Evolutionary conservation across 1,140 invertebrate species (phyloP).

Genomic region (Leptopilina boulardi): DNA sequence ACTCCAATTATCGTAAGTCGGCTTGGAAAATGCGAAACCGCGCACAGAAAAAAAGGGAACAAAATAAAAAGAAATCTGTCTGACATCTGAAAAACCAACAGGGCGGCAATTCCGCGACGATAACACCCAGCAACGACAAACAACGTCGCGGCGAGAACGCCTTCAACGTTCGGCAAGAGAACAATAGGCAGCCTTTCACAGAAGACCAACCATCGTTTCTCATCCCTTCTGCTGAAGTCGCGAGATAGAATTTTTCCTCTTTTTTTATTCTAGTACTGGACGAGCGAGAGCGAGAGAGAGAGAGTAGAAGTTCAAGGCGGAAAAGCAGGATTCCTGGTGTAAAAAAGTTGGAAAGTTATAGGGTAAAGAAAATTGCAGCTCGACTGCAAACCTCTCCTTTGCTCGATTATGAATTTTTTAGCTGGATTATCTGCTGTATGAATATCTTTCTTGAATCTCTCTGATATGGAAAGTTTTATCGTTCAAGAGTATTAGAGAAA

Average conservation of each 20-base stretch:
- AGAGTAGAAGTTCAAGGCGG: not conserved
- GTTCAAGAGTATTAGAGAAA: not conserved
- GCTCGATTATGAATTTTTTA: slow-evolving; percentile 27
- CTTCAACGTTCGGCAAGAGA: not conserved
- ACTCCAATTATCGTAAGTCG: slow-evolving; percentile 14
- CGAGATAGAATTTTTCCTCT: slow-evolving; percentile 7
- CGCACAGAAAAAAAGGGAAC: not conserved
- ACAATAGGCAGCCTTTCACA: slow-evolving; percentile 15
- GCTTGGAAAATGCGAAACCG: slow-evolving; percentile 2
- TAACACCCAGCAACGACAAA: not conserved
- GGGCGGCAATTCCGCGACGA: not conserved
- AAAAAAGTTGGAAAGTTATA: slow-evolving; percentile 18
- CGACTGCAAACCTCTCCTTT: not conserved
- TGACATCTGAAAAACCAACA: slow-evolving; percentile 23
- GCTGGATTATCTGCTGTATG: slow-evolving; percentile 19
- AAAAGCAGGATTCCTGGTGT: not conserved
- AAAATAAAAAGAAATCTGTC: not conserved
- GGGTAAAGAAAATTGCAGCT: slow-evolving; percentile 16
- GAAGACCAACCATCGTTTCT: not conserved
- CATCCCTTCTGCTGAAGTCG: not conserved
- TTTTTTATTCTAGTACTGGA: not conserved
- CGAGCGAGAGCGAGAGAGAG: not conserved
- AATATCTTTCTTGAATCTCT: not conserved
- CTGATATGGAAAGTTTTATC: slow-evolving; percentile 2
- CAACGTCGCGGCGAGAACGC: slow-evolving; percentile 21